Base-by-base conservation (phyloP, 2,113 vertebrate species). In the Trachemys scripta region DNA sequence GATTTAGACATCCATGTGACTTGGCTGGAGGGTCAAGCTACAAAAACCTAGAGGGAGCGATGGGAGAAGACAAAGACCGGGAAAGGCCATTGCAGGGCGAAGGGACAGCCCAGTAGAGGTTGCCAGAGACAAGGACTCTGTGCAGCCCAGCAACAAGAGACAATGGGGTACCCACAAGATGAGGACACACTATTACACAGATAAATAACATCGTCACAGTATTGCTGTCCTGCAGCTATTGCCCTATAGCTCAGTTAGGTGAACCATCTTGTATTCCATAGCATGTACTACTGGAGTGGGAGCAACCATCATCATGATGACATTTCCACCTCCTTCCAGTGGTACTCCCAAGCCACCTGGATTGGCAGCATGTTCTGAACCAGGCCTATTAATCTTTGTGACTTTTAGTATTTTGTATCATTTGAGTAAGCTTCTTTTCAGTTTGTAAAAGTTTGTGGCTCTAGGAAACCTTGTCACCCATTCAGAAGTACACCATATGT, bases 281-380 rank as follows among this genome's bases (percentile, higher is more conserved):
- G 82, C 0, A 0, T 8, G 3, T 53, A 84, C 12, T 54, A 56
- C n/a, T 6, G 3, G 10, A 82, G 42, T 27, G 31, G 78, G 20
- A 90, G 31, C 0, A 1, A 82, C 5, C 50, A 72, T 8, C 10
- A n/a, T 24, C 0, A 0, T 4, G 29, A 10, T 75, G 47, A 82
- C 50, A 59, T 79, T 89, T 29, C 22, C 82, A 49, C 51, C 38
- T 72, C 49, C 88, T 94, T 22, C 49, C 88, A 53, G 29, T n/a
- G 12, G 3, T 38, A 24, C 72, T 92, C 42, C 50, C 35, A 42
- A 17, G 57, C 87, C 19, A 19, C 20, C 13, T 90, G 50, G 54
- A 1, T 80, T 80, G 29, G 45, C 49, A 76, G 35, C 19, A 8
- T 4, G 78, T 45, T 20, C 42, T 56, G 38, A 90, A 95, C 31